Conservation (phyloP, 2,888 invertebrate genomes). For the Penaeus monodon region DNA sequence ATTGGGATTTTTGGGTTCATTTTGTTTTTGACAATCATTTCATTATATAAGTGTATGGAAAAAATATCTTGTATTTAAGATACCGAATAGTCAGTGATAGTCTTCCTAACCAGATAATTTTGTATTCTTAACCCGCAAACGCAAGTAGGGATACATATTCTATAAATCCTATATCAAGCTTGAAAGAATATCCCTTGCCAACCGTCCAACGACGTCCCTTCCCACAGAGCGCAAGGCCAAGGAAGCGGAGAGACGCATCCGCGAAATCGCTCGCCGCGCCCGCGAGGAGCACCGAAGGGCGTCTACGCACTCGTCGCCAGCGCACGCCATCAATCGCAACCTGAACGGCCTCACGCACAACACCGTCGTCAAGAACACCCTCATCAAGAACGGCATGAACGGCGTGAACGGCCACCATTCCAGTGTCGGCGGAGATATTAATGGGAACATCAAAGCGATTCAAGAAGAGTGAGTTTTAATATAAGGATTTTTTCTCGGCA, state of each 20-base stretch:
- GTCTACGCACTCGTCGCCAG: conserved; percentile 10
- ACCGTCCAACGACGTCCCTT: not conserved
- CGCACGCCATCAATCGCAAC: conserved; percentile 28
- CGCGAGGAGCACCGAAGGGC: conserved; percentile 78
- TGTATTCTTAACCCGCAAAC: too few relatives aligned
- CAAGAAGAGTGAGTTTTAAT: conserved; percentile 42
- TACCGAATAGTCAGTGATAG: too few relatives aligned
- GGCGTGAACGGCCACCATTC: not conserved
- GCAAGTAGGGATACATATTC: too few relatives aligned
- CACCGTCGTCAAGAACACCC: not conserved
- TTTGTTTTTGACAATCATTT: not conserved
- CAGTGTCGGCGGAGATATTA: conserved; percentile 41
- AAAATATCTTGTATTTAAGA: not conserved
- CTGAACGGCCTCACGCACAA: conserved; percentile 30
- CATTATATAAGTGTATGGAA: not conserved
- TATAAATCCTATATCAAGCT: not conserved
- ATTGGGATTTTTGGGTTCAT: not conserved
- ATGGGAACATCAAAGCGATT: conserved; percentile 49
- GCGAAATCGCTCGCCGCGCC: conserved; percentile 79
- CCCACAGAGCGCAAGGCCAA: conserved; percentile 78
- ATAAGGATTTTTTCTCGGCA: too few relatives aligned
- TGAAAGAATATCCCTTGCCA: not conserved
- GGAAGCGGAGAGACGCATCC: conserved; percentile 78
- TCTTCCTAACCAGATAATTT: too few relatives aligned
- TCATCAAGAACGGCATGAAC: conserved; percentile 19